These are phyloP conservation scores for Dynastes tityus DNA, from an alignment of 2,888 invertebrate genomes.

Conservation along the genomic window DNA sequence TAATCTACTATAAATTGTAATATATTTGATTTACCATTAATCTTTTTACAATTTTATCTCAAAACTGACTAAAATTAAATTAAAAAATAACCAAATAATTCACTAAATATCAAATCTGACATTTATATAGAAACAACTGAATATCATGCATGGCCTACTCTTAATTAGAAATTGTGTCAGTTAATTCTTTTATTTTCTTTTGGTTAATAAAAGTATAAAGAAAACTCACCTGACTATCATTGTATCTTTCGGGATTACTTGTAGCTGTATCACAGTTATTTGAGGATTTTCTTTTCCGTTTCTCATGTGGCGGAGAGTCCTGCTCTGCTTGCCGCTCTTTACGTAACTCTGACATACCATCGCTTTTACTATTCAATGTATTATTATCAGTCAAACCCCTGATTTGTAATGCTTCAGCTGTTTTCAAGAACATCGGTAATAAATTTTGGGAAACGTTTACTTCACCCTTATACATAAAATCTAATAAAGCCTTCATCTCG, in stretches of 20 bases:
- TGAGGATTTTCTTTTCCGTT: constrained; percentile 78
- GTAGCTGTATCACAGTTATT: constrained; percentile 79
- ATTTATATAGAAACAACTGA: too few species aligned
- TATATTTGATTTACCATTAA: too few species aligned
- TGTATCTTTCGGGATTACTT: constrained; percentile 76
- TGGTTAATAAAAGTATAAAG: background rate
- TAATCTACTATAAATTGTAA: too few species aligned
- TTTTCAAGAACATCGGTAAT: constrained; percentile 92
- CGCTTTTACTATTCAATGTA: constrained; percentile 72
- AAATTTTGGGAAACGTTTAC: constrained; percentile 91
- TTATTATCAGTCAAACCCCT: constrained; percentile 91
- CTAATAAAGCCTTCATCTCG: constrained; percentile 91
- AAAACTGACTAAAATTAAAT: too few species aligned
- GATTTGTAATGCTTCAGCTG: constrained; percentile 92
- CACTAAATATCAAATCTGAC: too few species aligned
- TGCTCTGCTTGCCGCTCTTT: constrained; percentile 59
- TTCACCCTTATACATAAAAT: constrained; percentile 92
- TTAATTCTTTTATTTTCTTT: too few species aligned
- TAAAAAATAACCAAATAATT: too few species aligned
- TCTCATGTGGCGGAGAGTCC: constrained; percentile 72
- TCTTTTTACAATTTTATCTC: too few species aligned
- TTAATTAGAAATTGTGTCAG: too few species aligned
- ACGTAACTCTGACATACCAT: constrained; percentile 56
- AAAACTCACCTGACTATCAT: constrained; percentile 78
- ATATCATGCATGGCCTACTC: too few species aligned